Evolutionary conservation across 23 tunicate species (phyloP), one percentile per base, ranked within the genome.

Genomic region (Halocynthia aurantium): DNA sequence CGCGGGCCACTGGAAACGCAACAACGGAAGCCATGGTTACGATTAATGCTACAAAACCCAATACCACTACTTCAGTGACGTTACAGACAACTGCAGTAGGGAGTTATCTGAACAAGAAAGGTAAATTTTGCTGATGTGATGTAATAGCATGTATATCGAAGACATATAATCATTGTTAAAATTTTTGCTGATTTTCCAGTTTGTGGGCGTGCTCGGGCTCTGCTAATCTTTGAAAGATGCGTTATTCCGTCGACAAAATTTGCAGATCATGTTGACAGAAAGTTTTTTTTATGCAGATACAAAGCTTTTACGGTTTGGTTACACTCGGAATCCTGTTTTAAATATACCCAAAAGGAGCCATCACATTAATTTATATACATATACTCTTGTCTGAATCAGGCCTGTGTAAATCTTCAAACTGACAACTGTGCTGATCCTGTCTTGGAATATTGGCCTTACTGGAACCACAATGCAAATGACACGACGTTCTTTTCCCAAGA

Each of bases 301-400:
- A 69, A 76, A 6, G 89, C 89, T 6, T 90, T 90, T 61, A 62
- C 70, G 86, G 96, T 90, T 17, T 44, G 83, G 21, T 52, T 22
- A 52, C 44, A 31, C 44, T 31, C 44, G 1, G 44, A 31, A 31
- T 31, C 44, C 1, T 31, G 44, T 31, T 31, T 31, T 31, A 31
- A 31, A 31, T 31, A 4, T 31, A 31, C 44, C 44, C 44, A 31
- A 31, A 4, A 31, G 1, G 44, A 31, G 44, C 1, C 44, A 31
- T 31, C 44, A 0, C 8, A 58, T 7, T 9, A 22, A 13, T 17
- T 0, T 13, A n/a, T 2, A 12, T 68, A 17, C 2, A 68, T n/a
- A n/a, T 17, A 68, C 13, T 68, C 13, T 68, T 68, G 72, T 20
- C 2, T n/a, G 18, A 68, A 68, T 8, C 83, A 80, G 78, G 78